A percentile compares a stretch with the other conserved stretches of the same genome.
phyloP scores from a whole-genome alignment of 2,888 invertebrate species.

The Pyrrhosoma nymphula region DNA sequence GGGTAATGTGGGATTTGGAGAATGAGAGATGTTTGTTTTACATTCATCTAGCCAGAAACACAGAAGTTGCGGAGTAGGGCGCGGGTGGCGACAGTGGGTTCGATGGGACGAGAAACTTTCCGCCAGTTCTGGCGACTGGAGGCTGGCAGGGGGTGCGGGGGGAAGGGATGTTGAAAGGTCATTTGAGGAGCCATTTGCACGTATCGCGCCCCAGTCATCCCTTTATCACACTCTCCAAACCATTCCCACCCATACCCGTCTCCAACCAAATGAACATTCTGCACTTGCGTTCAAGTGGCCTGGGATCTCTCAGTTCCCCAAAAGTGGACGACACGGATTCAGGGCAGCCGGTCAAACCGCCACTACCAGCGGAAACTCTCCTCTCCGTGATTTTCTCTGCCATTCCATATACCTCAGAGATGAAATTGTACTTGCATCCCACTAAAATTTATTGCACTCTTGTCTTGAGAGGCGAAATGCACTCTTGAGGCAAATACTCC shows the following conservation, averaged over 20 bases:
- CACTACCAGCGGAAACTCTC: too few relatives aligned
- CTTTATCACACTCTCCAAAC: not conserved
- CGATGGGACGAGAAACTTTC: not conserved
- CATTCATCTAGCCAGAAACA: not conserved
- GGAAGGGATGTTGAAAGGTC: not conserved
- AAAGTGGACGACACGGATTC: not conserved
- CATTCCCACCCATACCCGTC: not conserved
- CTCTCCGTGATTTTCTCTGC: too few relatives aligned
- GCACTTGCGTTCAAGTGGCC: not conserved
- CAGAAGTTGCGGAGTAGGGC: not conserved
- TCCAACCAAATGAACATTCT: not conserved
- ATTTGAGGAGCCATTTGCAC: not conserved
- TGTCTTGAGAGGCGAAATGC: too few relatives aligned
- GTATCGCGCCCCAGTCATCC: not conserved
- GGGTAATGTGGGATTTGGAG: not conserved
- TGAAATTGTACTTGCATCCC: too few relatives aligned
- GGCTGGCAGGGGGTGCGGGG: not conserved
- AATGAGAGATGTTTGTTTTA: not conserved
- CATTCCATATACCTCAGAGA: too few relatives aligned
- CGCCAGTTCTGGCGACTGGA: not conserved
- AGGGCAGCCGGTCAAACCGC: not conserved
- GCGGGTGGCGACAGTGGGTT: not conserved
- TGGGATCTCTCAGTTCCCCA: not conserved
- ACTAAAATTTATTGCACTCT: too few relatives aligned
- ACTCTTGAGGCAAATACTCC: too few relatives aligned